These are phyloP conservation scores for Mus musculus DNA, from an alignment of 2,113 vertebrate genomes.

Conservation along the genomic window GRCm39 chr9:12157501-12158000, in stretches of 20 bases:
- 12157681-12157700: neutral
- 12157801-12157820: too few relatives aligned
- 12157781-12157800: neutral
- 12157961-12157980: neutral
- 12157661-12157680: neutral
- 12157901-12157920: neutral
- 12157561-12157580: neutral
- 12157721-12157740: neutral
- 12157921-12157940: neutral
- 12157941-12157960: neutral
- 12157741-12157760: neutral
- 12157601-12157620: neutral
- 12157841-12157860: neutral
- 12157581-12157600: neutral
- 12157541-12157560: neutral
- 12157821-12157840: neutral
- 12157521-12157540: neutral
- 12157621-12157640: neutral
- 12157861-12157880: neutral
- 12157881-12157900: neutral
- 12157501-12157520: neutral
- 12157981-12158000: neutral
- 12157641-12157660: neutral
- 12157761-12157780: neutral
- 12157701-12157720: neutral